Percentiles rank a stretch among this genome's conserved stretches.
Evolutionary conservation across 2,888 invertebrate species (phyloP).

Genomic region (Parthenolecanium corni): DNA sequence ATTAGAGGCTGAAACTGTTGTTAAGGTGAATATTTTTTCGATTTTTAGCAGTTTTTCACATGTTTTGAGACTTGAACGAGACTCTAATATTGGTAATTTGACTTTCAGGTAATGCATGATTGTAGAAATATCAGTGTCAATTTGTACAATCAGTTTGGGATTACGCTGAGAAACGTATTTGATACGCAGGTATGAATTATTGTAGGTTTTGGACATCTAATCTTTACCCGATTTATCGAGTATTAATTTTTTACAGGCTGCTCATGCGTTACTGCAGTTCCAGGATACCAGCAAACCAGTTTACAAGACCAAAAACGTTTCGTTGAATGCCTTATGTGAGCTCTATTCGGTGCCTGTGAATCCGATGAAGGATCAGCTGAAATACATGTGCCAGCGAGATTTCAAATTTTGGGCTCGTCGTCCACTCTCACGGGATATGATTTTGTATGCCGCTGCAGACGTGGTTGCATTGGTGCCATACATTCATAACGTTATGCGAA

Average conservation of each 20-base stretch:
- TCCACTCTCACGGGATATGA: constrained; percentile 80
- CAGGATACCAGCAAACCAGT: constrained; percentile 83
- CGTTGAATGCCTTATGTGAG: constrained; percentile 82
- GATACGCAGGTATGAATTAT: constrained; percentile 66
- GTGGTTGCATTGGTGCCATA: constrained; percentile 74
- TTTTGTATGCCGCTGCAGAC: constrained; percentile 80
- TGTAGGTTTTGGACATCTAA: no score
- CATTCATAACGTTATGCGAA: constrained; percentile 60
- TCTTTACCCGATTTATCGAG: no score
- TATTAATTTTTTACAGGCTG: constrained; percentile 46
- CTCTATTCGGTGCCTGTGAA: constrained; percentile 76
- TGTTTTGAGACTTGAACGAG: no score
- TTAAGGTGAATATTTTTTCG: constrained; percentile 53
- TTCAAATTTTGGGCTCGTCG: constrained; percentile 76
- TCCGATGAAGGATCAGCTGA: constrained; percentile 80
- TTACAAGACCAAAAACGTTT: constrained; percentile 87
- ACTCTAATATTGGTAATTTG: background rate
- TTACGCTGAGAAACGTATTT: constrained; percentile 71
- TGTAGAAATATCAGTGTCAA: constrained; percentile 84
- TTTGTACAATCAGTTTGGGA: constrained; percentile 73
- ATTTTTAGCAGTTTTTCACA: no score
- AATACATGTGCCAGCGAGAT: constrained; percentile 71
- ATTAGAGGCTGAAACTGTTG: constrained; percentile 65
- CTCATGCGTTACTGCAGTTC: constrained; percentile 80
- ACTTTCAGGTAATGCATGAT: constrained; percentile 67